Conservation (phyloP, 2,113 vertebrate genomes). For the Geothlypis trichas region DNA sequence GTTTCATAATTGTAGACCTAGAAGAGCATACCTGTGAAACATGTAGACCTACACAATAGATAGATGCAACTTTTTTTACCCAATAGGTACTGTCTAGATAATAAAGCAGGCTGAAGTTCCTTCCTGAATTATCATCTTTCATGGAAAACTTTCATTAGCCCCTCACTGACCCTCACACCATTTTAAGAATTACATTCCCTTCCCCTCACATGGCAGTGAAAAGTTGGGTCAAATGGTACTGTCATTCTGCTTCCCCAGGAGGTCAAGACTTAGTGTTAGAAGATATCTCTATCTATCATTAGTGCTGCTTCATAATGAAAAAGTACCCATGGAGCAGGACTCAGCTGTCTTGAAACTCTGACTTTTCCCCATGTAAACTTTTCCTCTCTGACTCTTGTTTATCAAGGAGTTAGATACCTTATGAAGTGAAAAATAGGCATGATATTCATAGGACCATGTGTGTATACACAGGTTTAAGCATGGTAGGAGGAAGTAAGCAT, state of each 20-base stretch:
- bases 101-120: background rate
- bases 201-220: background rate
- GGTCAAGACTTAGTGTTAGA: background rate
- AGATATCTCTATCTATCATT: background rate
- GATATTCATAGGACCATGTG: background rate
- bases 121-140: background rate
- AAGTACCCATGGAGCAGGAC: background rate
- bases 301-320: background rate
- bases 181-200: background rate
- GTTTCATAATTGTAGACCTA: background rate
- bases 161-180: background rate
- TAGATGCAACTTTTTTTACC: background rate
- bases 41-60: background rate
- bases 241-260: background rate
- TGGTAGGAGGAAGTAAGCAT: background rate
- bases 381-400: background rate
- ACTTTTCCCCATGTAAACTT: background rate
- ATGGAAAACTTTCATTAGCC: background rate
- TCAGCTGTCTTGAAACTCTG: background rate
- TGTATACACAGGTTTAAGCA: accelerated
- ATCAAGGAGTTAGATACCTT: background rate
- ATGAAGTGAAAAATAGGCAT: background rate
- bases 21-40: background rate
- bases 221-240: background rate
- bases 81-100: background rate